A percentile compares a stretch with the other conserved stretches of the same genome.
These are phyloP conservation scores for Neolamprologus fasciatus DNA, from an alignment of 2,113 vertebrate species.

Conservation along the genomic window DNA sequence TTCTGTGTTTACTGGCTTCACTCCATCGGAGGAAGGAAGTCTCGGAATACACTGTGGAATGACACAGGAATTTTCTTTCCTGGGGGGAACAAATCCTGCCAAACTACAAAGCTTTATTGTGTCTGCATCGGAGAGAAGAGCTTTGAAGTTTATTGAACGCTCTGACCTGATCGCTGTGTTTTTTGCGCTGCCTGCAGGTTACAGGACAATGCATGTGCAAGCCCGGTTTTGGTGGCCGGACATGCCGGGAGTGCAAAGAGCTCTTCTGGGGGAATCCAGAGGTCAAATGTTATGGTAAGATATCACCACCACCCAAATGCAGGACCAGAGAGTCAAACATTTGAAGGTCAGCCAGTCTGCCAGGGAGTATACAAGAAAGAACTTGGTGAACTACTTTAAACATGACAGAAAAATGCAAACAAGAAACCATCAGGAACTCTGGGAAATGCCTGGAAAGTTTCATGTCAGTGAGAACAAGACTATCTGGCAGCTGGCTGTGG, in stretches of 20 bases:
- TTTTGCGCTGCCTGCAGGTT: constrained; percentile 64
- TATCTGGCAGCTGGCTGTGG: not conserved
- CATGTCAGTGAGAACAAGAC: not conserved
- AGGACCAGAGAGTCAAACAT: not conserved
- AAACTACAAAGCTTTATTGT: constrained; percentile 19
- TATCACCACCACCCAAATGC: not conserved
- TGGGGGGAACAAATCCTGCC: not conserved
- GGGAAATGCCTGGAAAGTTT: not conserved
- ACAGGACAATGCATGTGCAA: constrained; percentile 88
- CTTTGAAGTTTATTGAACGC: not conserved
- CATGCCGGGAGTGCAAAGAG: constrained; percentile 88
- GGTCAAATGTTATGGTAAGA: constrained; percentile 83
- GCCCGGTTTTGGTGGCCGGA: constrained; percentile 87
- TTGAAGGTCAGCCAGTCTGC: not conserved
- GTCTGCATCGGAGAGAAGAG: not conserved
- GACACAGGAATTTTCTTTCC: not conserved
- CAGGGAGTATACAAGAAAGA: not conserved
- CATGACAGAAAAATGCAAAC: not conserved
- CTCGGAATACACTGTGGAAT: constrained; percentile 25
- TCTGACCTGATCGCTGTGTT: not conserved
- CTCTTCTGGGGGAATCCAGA: constrained; percentile 90
- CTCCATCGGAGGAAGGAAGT: constrained; percentile 61
- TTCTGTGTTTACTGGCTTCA: constrained; percentile 53
- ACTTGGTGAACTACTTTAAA: not conserved
- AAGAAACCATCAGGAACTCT: not conserved